Evolutionary conservation across 2,888 invertebrate genomes (phyloP).

Genomic region (Notodromas monacha): DNA sequence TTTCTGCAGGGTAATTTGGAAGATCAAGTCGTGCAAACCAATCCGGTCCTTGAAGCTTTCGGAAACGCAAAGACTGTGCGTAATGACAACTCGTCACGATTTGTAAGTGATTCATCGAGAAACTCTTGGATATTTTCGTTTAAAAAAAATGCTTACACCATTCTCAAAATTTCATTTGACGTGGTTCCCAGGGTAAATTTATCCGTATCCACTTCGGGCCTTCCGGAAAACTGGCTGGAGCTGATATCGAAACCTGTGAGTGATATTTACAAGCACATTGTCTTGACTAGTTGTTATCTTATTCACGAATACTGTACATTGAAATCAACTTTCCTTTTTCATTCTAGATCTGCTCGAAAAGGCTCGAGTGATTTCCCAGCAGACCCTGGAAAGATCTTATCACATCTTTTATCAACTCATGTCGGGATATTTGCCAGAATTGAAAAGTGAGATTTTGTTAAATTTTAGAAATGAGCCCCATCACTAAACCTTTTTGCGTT

Average conservation of each 20-base stretch:
- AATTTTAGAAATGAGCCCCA: too few species aligned
- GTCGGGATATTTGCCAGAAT: conserved; percentile 53
- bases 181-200: conserved; percentile 72
- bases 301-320: too few species aligned
- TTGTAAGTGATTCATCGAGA: conserved; percentile 90
- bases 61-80: conserved; percentile 99
- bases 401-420: conserved; percentile 99
- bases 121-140: too few species aligned
- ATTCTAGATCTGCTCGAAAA: conserved; percentile 83
- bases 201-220: conserved; percentile 99
- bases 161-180: conserved; percentile 2
- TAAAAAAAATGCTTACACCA: not conserved
- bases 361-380: conserved; percentile 99
- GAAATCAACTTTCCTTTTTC: too few species aligned
- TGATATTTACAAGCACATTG: too few species aligned
- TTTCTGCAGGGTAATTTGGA: conserved; percentile 73
- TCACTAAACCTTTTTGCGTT: too few species aligned
- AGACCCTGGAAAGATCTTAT: too few species aligned
- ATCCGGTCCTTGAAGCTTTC: conserved; percentile 94
- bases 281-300: conserved; percentile 2
- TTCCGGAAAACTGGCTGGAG: conserved; percentile 96
- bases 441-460: conserved; percentile 55
- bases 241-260: conserved; percentile 99
- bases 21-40: conserved; percentile 99
- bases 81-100: conserved; percentile 99